Base-by-base conservation (phyloP, 2,113 vertebrate genomes). In the Pangasianodon hypophthalmus region DNA sequence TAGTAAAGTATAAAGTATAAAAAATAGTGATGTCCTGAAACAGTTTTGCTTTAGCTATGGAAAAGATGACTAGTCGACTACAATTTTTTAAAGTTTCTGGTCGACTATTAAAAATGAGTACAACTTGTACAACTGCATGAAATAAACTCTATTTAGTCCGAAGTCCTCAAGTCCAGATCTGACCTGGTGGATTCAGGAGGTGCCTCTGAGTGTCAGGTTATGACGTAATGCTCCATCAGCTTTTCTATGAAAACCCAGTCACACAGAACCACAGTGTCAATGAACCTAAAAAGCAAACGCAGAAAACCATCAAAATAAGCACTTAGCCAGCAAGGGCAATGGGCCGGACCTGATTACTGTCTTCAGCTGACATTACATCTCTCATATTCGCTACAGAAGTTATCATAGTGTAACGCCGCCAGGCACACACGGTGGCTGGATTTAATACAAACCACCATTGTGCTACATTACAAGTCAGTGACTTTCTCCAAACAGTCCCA, bases 281-380 rank as follows among this genome's bases (percentile, higher is more conserved):
- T 87, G 92, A 85, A 71, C 92, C 91, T 50, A 75, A 91, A 88
- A 80, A 54, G 32, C 60, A 67, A 87, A 88, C 79, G 88, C 87
- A 67, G 69, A 90, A 67, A 69, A 52, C 69, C 88, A 91, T 93
- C 88, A 88, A 71, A 91, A 91, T 87, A 92, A 92, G 88, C 88
- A 87, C 91, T 91, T 90, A 89, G 90, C 88, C 88, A 92, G 90
- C 91, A 85, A 81, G 73, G 85, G 89, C 88, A 92, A 90, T 87
- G 84, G 88, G 62, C 90, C 88, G n/a, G 84, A 80, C 88, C 90
- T 90, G 92, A 91, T 87, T 92, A 89, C 91, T 75, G 90, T 90
- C 90, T 89, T 73, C 52, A 73, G 77, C 88, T 86, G 90, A 88
- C 79, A 88, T 90, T 87, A 82, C 21, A 37, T 83, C 90, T 87